Percentiles rank a stretch among this genome's conserved stretches.
phyloP scores from a whole-genome alignment of 2,888 invertebrate species.

The Melieria picta region DNA sequence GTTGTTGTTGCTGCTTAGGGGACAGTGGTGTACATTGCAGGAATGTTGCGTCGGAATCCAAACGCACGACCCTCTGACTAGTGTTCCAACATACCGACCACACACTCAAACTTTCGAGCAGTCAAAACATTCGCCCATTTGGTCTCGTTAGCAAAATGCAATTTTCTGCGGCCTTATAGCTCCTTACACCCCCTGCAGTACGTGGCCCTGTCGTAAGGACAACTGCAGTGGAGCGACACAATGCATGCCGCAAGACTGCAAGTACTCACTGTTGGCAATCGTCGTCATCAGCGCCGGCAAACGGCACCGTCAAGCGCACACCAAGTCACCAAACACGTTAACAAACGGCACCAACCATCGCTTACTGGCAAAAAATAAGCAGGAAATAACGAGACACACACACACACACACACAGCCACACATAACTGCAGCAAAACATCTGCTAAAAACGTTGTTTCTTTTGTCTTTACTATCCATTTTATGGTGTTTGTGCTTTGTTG shows the following conservation, averaged over 20 bases:
- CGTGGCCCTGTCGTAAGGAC: too few relatives aligned
- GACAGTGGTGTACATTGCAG: too few relatives aligned
- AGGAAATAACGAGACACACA: slow-evolving; percentile 46
- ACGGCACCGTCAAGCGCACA: neutral
- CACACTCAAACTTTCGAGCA: too few relatives aligned
- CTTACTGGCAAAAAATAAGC: slow-evolving; percentile 34
- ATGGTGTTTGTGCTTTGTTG: slow-evolving; percentile 38
- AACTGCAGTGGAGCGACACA: slow-evolving; percentile 21
- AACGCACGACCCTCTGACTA: too few relatives aligned
- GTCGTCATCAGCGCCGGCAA: slow-evolving; percentile 6
- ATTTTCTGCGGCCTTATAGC: too few relatives aligned
- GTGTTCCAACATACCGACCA: too few relatives aligned
- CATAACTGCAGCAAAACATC: slow-evolving; percentile 41
- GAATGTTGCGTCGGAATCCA: too few relatives aligned
- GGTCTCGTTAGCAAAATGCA: too few relatives aligned
- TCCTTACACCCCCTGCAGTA: too few relatives aligned
- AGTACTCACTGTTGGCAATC: neutral
- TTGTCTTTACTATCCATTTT: slow-evolving; percentile 17
- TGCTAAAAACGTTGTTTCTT: slow-evolving; percentile 39
- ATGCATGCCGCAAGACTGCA: neutral
- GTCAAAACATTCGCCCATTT: too few relatives aligned
- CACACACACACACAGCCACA: slow-evolving; percentile 32
- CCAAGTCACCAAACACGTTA: slow-evolving; percentile 27
- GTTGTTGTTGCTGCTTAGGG: neutral
- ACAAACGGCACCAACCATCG: slow-evolving; percentile 16